A percentile compares a stretch with the other conserved stretches of the same genome.
Conservation (phyloP, 2,888 invertebrate species). For the Clivina fossor region DNA sequence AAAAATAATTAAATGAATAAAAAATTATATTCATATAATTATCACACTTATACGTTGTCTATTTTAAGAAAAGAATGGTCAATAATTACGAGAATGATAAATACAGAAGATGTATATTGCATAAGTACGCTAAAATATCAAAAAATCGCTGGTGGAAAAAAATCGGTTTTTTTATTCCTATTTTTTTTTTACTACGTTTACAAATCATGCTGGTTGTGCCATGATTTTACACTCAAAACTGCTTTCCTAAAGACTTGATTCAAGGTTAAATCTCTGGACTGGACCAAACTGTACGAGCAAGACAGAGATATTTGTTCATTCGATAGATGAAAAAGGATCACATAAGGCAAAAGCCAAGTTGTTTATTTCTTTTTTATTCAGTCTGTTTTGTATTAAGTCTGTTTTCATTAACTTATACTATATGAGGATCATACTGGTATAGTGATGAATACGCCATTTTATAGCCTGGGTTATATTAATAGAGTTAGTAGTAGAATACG, state of each 20-base stretch:
- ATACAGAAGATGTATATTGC: constrained; percentile 8
- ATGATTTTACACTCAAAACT: constrained; percentile 17
- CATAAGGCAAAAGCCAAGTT: constrained; percentile 7
- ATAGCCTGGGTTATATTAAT: no score
- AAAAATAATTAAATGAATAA: no score
- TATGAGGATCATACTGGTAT: no score
- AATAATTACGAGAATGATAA: constrained; percentile 10
- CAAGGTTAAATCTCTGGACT: constrained; percentile 26
- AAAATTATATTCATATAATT: background rate
- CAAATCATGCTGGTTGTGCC: constrained; percentile 8
- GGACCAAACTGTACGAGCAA: constrained; percentile 12
- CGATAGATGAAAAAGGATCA: background rate
- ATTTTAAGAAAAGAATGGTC: no score
- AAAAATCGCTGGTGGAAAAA: constrained; percentile 10
- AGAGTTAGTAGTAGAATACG: no score
- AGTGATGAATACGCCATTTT: no score
- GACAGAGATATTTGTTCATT: background rate
- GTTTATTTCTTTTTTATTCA: constrained; percentile 14
- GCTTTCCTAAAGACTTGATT: constrained; percentile 16
- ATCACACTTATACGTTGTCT: background rate
- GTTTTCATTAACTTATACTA: constrained; percentile 22
- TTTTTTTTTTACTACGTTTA: constrained; percentile 7
- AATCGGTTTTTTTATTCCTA: no score
- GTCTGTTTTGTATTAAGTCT: constrained; percentile 28
- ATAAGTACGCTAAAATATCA: constrained; percentile 19